Evolutionary conservation across 2,113 vertebrate species (phyloP).

Genomic region (Malurus melanocephalus): DNA sequence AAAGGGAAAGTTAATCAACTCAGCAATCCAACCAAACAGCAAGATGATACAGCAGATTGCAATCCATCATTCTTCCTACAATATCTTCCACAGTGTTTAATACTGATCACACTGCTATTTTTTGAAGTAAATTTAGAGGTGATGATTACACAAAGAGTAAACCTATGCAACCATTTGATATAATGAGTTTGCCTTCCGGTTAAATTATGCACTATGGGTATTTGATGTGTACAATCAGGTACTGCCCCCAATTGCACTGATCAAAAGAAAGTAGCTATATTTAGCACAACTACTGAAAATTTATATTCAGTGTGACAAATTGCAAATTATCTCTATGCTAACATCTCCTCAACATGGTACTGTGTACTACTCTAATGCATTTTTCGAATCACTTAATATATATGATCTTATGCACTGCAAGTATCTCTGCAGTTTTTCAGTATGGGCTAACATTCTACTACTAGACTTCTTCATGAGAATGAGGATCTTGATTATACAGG

Average conservation of each 20-base stretch:
- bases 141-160: neutral
- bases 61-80: neutral
- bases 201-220: neutral
- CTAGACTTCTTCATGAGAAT: neutral
- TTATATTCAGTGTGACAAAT: neutral
- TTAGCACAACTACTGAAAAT: neutral
- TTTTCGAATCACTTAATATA: neutral
- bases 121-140: neutral
- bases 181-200: neutral
- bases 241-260: neutral
- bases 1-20: constrained; percentile 24
- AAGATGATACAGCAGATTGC: neutral
- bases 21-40: neutral
- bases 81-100: neutral
- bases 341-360: neutral
- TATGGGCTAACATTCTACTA: neutral
- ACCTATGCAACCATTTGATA: neutral
- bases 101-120: neutral
- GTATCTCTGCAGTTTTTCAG: neutral
- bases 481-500: neutral
- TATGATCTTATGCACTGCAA: neutral
- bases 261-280: neutral
- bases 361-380: neutral
- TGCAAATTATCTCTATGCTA: neutral
- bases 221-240: neutral